Evolutionary conservation across 2,113 vertebrate species (phyloP).

Genomic region (Bettongia penicillata): DNA sequence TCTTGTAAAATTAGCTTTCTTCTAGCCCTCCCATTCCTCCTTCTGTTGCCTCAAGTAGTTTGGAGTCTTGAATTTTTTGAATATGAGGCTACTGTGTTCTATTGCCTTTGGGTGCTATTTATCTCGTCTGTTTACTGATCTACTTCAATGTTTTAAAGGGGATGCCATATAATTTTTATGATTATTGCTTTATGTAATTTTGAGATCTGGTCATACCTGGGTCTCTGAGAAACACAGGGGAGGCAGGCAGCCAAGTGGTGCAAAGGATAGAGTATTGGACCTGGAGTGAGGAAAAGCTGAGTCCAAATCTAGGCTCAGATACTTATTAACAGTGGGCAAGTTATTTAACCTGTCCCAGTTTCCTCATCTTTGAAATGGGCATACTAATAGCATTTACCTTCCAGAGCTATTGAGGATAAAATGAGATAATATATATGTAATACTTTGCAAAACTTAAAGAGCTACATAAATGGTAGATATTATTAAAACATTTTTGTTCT

Average conservation of each 20-base stretch:
- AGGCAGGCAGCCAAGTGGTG: background rate
- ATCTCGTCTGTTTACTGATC: background rate
- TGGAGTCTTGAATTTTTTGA: background rate
- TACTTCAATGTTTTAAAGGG: background rate
- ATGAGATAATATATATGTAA: background rate
- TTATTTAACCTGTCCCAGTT: background rate
- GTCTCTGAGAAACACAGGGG: background rate
- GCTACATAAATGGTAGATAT: background rate
- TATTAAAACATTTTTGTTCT: background rate
- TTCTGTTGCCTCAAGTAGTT: background rate
- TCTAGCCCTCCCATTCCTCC: background rate
- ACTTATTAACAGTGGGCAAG: background rate
- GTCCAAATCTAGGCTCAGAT: background rate
- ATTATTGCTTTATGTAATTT: background rate
- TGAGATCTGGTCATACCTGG: background rate
- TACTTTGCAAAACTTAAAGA: background rate
- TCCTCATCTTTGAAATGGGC: background rate
- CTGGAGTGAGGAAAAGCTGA: background rate
- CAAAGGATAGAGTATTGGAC: background rate
- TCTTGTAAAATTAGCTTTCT: background rate
- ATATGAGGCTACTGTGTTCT: background rate
- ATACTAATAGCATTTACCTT: background rate
- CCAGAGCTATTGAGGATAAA: background rate
- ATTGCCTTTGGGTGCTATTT: background rate
- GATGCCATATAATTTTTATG: background rate